Evolutionary conservation across 2,797 vertebrate species (phyloP).

Genomic region (Muscicapa comitata): DNA sequence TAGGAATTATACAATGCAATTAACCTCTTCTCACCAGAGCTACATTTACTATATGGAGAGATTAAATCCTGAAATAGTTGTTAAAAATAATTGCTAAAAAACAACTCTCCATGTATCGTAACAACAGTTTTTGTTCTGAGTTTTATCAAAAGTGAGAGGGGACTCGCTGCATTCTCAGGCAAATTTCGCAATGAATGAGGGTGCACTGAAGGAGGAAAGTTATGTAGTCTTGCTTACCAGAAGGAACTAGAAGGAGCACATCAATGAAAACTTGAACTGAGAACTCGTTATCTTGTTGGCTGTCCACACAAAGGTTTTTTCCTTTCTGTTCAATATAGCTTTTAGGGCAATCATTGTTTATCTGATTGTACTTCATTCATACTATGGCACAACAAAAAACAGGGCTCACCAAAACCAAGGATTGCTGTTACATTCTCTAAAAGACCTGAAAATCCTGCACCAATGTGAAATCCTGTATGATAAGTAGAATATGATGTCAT

Average conservation of each 20-base stretch:
- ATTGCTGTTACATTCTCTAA: neutral
- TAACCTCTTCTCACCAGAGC: neutral
- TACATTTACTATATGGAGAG: neutral
- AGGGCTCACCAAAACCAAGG: neutral
- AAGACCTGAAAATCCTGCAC: neutral
- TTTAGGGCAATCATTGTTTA: neutral
- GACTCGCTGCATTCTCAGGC: neutral
- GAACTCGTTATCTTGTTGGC: neutral
- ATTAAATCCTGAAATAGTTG: neutral
- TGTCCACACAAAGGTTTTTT: neutral
- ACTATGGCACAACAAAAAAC: neutral
- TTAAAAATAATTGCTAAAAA: neutral
- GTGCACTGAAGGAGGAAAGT: neutral
- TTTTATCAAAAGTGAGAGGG: neutral
- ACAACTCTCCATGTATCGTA: neutral
- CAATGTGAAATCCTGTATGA: neutral
- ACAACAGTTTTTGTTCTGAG: neutral
- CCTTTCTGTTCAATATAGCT: neutral
- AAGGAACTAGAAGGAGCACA: neutral
- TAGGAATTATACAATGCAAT: neutral
- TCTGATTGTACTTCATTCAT: neutral
- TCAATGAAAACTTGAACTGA: neutral
- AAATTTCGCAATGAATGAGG: neutral
- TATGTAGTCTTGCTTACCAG: neutral
- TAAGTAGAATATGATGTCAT: neutral